phyloP scores from a whole-genome alignment of 2,888 invertebrate genomes.

The Himalopsyche anomala region DNA sequence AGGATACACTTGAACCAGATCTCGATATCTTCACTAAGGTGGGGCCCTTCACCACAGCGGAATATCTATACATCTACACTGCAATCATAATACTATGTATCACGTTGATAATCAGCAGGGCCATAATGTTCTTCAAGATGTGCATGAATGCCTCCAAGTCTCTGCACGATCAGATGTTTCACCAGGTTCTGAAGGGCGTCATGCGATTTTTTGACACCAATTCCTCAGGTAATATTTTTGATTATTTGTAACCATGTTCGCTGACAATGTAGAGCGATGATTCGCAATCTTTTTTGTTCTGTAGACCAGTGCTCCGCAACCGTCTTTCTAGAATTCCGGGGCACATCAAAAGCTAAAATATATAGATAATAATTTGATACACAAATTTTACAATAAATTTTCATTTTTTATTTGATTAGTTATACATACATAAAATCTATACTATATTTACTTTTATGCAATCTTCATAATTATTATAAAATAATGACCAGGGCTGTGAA shows the following conservation, averaged over 20 bases:
- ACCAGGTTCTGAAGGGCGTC: conserved; percentile 84
- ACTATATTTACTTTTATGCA: too few species aligned
- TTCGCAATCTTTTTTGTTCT: too few species aligned
- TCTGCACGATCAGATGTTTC: conserved; percentile 91
- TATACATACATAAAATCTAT: too few species aligned
- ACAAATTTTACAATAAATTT: too few species aligned
- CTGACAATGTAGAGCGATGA: too few species aligned
- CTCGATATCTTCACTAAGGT: conserved; percentile 61
- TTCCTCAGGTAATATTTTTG: conserved; percentile 80
- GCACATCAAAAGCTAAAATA: too few species aligned
- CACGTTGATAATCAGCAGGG: conserved; percentile 73
- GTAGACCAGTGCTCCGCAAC: too few species aligned
- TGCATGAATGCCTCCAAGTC: conserved; percentile 86
- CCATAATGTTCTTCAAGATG: conserved; percentile 83
- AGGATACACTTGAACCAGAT: neutral
- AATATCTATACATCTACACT: conserved; percentile 64
- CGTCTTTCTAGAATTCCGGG: too few species aligned
- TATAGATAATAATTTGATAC: too few species aligned
- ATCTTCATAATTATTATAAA: too few species aligned
- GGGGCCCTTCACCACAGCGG: conserved; percentile 57
- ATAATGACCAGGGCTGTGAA: too few species aligned
- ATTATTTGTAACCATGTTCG: neutral
- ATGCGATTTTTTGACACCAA: conserved; percentile 93
- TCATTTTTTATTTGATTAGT: too few species aligned
- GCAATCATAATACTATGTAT: conserved; percentile 58